phyloP scores from a whole-genome alignment of 2,888 invertebrate genomes.

The Perdita meconis region DNA sequence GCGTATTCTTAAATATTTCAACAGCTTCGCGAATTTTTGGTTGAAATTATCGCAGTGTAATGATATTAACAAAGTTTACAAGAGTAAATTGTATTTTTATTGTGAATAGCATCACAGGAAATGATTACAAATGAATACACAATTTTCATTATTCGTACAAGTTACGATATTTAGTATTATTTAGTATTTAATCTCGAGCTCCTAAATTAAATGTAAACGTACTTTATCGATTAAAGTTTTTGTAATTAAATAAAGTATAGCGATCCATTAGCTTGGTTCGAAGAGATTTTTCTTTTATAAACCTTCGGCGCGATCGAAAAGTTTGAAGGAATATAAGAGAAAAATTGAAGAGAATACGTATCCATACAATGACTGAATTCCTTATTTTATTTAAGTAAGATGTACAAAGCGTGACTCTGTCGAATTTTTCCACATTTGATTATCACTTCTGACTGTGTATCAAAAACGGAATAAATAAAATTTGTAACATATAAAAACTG shows the following conservation, averaged over 20 bases:
- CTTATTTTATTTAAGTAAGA: constrained; percentile 34
- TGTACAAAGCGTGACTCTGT: constrained; percentile 27
- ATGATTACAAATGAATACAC: not conserved
- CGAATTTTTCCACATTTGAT: constrained; percentile 11
- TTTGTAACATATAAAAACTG: constrained; percentile 19
- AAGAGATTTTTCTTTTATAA: constrained; percentile 16
- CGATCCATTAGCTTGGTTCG: not conserved
- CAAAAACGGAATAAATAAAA: constrained; percentile 40
- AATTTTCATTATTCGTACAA: constrained; percentile 7
- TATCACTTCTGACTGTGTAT: not conserved
- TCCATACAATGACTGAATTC: constrained; percentile 1
- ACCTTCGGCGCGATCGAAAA: not conserved
- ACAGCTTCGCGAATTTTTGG: too few relatives aligned
- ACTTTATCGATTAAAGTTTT: not conserved
- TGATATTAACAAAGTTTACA: constrained; percentile 4
- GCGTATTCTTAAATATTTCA: too few relatives aligned
- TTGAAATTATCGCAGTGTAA: too few relatives aligned
- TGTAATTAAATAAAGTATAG: constrained; percentile 10
- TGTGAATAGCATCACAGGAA: not conserved
- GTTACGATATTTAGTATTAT: constrained; percentile 10
- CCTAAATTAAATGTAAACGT: not conserved
- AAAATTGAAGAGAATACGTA: constrained; percentile 1
- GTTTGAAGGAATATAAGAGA: constrained; percentile 1
- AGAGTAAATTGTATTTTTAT: constrained; percentile 14
- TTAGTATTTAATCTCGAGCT: not conserved